Percentiles rank a stretch among this genome's conserved stretches.
These are phyloP conservation scores for Adrianichthys oophorus DNA, from an alignment of 2,797 vertebrate genomes.

Conservation along the genomic window DNA sequence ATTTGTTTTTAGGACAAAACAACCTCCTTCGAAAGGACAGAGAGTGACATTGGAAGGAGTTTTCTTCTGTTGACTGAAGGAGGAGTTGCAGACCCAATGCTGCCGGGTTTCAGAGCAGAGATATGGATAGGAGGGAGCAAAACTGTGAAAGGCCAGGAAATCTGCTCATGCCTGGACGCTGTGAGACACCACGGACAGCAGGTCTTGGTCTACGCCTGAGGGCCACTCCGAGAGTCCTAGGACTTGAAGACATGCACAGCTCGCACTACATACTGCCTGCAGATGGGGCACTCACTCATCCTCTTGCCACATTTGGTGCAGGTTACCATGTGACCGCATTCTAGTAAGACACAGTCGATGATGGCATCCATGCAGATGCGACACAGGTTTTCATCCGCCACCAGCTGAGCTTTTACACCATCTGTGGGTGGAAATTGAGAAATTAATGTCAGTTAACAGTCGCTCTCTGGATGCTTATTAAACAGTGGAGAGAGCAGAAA, in stretches of 20 bases:
- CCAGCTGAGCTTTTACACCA: constrained; percentile 84
- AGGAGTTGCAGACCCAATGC: constrained; percentile 39
- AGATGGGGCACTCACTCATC: constrained; percentile 99
- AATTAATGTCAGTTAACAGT: constrained; percentile 1
- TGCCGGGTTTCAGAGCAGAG: constrained; percentile 34
- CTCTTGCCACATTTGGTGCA: constrained; percentile 98
- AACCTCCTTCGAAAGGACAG: constrained; percentile 44
- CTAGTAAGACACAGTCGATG: constrained; percentile 96
- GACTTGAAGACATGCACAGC: constrained; percentile 98
- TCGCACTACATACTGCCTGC: constrained; percentile 95
- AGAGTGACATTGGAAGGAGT: constrained; percentile 33
- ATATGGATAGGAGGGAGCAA: constrained; percentile 27
- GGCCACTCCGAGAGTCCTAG: constrained; percentile 61
- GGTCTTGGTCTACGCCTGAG: constrained; percentile 18
- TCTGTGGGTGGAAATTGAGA: constrained; percentile 74
- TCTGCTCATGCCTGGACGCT: constrained; percentile 38
- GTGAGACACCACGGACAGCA: constrained; percentile 53
- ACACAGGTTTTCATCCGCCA: constrained; percentile 91
- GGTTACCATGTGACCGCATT: constrained; percentile 99
- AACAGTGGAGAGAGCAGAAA: neutral
- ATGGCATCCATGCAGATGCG: constrained; percentile 98
- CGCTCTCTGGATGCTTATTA: constrained; percentile 9
- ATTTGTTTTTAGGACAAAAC: constrained; percentile 20
- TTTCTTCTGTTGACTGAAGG: constrained; percentile 36
- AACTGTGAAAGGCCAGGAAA: constrained; percentile 32